A percentile compares a stretch with the other conserved stretches of the same genome.
Conservation (phyloP, 2,113 vertebrate genomes). For the Gadus chalcogrammus region DNA sequence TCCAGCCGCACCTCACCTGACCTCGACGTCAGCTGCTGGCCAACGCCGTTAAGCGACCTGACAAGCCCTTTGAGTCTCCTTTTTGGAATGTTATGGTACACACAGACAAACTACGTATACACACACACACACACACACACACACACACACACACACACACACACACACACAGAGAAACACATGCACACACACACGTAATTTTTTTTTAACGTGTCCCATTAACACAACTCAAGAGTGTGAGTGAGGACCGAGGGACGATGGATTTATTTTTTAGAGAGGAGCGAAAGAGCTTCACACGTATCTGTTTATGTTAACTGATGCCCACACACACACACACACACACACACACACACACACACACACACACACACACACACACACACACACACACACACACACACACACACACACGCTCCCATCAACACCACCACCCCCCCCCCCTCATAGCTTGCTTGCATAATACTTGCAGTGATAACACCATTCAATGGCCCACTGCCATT, state of each 20-base stretch:
- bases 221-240: not conserved
- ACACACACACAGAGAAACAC: too few relatives aligned
- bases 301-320: constrained; percentile 37
- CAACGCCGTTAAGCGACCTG: too few relatives aligned
- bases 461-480: not conserved
- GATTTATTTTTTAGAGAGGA: constrained; percentile 33
- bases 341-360: not conserved
- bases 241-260: not conserved
- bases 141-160: too few relatives aligned
- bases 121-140: too few relatives aligned
- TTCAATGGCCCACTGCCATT: constrained; percentile 2
- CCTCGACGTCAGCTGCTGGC: too few relatives aligned
- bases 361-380: not conserved
- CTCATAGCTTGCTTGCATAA: not conserved
- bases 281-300: constrained; percentile 48
- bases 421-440: constrained; percentile 17
- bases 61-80: too few relatives aligned
- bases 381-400: not conserved
- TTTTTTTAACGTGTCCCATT: too few relatives aligned
- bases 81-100: too few relatives aligned
- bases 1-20: too few relatives aligned
- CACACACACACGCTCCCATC: not conserved
- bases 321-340: not conserved
- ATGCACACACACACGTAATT: too few relatives aligned
- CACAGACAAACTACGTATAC: too few relatives aligned